phyloP scores from a whole-genome alignment of 1,140 invertebrate genomes.

The Brachionus plicatilis region DNA sequence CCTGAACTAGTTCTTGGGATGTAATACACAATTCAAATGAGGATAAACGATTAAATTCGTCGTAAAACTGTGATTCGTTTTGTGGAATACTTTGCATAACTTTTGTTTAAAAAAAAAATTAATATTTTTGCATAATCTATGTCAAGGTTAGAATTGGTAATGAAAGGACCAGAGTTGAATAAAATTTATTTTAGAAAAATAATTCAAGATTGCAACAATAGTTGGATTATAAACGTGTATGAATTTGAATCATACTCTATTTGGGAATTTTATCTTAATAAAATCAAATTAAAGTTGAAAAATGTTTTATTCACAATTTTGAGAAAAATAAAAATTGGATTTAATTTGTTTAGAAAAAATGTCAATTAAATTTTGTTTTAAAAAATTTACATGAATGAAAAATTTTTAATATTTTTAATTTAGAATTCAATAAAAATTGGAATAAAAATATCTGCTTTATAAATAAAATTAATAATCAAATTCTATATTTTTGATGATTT shows the following conservation, averaged over 20 bases:
- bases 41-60: constrained; percentile 28
- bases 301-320: background rate
- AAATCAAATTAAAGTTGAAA: background rate
- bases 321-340: too few relatives aligned
- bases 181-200: background rate
- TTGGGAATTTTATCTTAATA: background rate
- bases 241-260: background rate
- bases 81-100: constrained; percentile 27
- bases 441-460: too few relatives aligned
- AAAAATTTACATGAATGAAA: too few relatives aligned
- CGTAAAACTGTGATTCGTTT: background rate
- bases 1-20: constrained; percentile 26
- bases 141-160: background rate
- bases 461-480: too few relatives aligned
- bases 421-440: too few relatives aligned
- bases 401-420: too few relatives aligned
- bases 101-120: background rate
- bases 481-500: too few relatives aligned
- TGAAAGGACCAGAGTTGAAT: background rate
- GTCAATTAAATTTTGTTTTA: too few relatives aligned
- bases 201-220: background rate
- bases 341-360: too few relatives aligned
- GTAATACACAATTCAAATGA: constrained; percentile 33
- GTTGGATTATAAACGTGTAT: background rate
- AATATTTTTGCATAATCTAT: background rate